Base-by-base conservation (phyloP, 2,888 invertebrate genomes). In the Tetragonisca angustula region DNA sequence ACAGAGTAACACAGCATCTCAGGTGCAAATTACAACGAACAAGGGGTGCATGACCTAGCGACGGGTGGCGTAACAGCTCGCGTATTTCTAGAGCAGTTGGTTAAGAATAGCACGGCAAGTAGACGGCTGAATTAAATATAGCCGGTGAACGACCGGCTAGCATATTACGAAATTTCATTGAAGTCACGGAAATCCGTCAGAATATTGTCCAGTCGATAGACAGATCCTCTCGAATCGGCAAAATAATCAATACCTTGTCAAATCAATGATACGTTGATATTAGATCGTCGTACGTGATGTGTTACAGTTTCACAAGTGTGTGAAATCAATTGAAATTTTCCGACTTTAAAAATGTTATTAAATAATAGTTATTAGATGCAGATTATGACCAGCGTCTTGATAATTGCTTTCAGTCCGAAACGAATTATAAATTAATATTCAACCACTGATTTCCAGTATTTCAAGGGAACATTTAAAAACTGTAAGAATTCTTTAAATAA, bases 71-170 rank as follows among this genome's bases (percentile, higher is more conserved):
- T 90, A 90, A 89, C 86, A 89, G 87, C 84, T 89, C 88, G 91
- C 79, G 88, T 93, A 94, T 93, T 94, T 94, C 93, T 92, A 93
- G 93, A 93, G 89, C 91, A 91, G 90, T 76, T 88, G 89, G 91
- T 88, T 91, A 92, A 93, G 92, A 94, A 93, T 94, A 94, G 93
- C 91, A 84, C 89, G 86, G 86, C 89, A 88, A 91, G 92, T 91
- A 92, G 92, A 93, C 92, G 92, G 89, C 85, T 93, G 93, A 92
- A 93, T 93, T 93, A 93, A 92, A 92, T 91, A 92, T 93, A 92
- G 89, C 78, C 90, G 92, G 91, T 91, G 92, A 92, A 93, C 88
- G 93, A 92, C 93, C 92, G 91, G 76, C 88, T 90, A 91, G 86
- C 87, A 86, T 89, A 90, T 90, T 89, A 89, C 88, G 87, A 92